Evolutionary conservation across 2,113 vertebrate genomes (phyloP).

Genomic region (Neotoma lepida): DNA sequence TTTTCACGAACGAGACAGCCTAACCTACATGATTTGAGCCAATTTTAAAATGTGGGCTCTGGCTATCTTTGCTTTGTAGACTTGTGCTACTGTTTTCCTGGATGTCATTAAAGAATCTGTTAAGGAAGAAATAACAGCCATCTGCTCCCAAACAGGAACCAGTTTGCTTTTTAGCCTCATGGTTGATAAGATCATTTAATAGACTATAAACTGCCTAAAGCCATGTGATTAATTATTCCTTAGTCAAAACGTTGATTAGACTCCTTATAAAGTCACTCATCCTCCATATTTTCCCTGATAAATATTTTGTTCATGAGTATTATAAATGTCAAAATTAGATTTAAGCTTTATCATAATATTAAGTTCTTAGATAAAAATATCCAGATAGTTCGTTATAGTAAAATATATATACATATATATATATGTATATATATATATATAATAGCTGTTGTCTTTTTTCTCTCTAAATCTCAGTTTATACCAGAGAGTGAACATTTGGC

Average conservation of each 20-base stretch:
- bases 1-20: neutral
- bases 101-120: neutral
- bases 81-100: neutral
- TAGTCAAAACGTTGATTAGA: neutral
- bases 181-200: neutral
- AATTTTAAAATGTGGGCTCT: neutral
- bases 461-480: constrained; percentile 7
- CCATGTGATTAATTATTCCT: neutral
- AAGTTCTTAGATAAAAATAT: neutral
- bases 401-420: neutral
- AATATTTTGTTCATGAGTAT: neutral
- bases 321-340: neutral
- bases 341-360: neutral
- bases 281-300: neutral
- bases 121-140: neutral
- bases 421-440: too few relatives aligned
- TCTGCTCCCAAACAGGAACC: neutral
- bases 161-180: neutral
- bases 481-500: neutral
- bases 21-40: neutral
- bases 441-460: neutral
- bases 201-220: neutral
- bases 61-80: neutral
- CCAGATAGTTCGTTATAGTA: neutral
- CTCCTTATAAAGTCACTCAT: neutral